Base-by-base conservation (phyloP, 2,797 vertebrate genomes). In the Chelonia mydas region DNA sequence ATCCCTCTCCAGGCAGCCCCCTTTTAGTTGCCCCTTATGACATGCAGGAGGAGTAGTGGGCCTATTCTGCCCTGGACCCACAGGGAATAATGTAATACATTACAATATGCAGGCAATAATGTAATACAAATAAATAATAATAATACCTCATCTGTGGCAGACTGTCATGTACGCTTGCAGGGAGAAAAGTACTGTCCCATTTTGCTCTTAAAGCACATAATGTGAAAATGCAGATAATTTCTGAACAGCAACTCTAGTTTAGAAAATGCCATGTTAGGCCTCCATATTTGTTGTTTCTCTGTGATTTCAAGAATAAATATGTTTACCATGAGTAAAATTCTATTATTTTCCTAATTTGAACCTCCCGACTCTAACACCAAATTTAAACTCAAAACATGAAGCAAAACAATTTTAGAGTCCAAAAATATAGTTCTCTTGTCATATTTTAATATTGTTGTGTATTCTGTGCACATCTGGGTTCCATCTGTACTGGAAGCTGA, bases 391-490 rank as follows among this genome's bases (percentile, higher is more conserved):
- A 76, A 83, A 96, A 95, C 78, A 91, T 13, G 1, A 89, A 81
- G 83, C 53, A 72, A 92, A 96, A 3, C 23, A 83, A 7, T 13
- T 11, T 68, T 90, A 81, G 55, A 81, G 41, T 76, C 76, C 78
- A 87, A 91, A 41, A 93, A 94, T 0, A 55, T n/a, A 5, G 4
- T 80, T 90, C 31, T 87, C 1, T 94, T 12, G 28, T 49, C 45
- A 13, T 77, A 51, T 93, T 92, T 94, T 91, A 28, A 49, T 49
- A 49, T 47, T 28, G 90, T 51, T 76, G n/a, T n/a, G 41, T 27
- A 74, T 81, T 96, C 92, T 83, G 74, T 10, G 31, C 57, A 54
- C 90, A 91, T 91, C 88, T 90, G 94, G 93, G 90, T 74, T 81
- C 93, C 84, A 79, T 92, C 89, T 94, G 91, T 81, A 84, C 85